A percentile compares a stretch with the other conserved stretches of the same genome.
These are phyloP conservation scores for Drosophila lacertosa DNA, from an alignment of 1,140 invertebrate genomes.

Conservation along the genomic window DNA sequence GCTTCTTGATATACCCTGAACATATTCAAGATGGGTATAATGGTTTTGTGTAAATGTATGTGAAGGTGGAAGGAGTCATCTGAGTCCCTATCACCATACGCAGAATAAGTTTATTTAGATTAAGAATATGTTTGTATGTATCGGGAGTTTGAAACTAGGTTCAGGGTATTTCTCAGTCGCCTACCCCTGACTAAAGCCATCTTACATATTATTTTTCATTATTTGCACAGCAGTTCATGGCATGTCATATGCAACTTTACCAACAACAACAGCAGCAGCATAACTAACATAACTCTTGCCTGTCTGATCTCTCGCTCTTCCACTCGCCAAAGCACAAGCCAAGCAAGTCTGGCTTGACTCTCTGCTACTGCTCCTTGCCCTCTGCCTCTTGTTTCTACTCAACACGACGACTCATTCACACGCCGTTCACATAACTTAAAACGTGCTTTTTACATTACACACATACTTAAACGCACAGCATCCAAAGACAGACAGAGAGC, in stretches of 20 bases:
- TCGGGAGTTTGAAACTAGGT: no score
- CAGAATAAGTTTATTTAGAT: no score
- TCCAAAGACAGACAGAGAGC: constrained; percentile 39
- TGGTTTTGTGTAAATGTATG: no score
- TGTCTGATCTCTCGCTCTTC: constrained; percentile 24
- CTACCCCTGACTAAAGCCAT: no score
- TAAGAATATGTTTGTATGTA: no score
- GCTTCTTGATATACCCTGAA: no score
- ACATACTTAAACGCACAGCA: constrained; percentile 41
- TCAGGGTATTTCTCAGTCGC: no score
- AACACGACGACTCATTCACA: constrained; percentile 64
- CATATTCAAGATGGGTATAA: no score
- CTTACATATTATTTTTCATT: no score
- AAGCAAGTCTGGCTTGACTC: constrained; percentile 25
- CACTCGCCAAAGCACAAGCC: constrained; percentile 4
- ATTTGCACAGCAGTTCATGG: constrained; percentile 38
- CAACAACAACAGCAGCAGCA: constrained; percentile 2
- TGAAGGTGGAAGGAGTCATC: no score
- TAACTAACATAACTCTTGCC: constrained; percentile 21
- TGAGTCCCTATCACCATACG: no score
- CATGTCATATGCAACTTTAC: constrained; percentile 34
- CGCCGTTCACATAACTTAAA: constrained; percentile 74
- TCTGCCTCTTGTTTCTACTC: constrained; percentile 2
- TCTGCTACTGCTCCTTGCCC: not conserved
- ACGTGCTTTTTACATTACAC: constrained; percentile 71